Percentiles rank a stretch among this genome's conserved stretches.
Conservation (phyloP, 2,888 invertebrate species). For the Nebria brevicollis region DNA sequence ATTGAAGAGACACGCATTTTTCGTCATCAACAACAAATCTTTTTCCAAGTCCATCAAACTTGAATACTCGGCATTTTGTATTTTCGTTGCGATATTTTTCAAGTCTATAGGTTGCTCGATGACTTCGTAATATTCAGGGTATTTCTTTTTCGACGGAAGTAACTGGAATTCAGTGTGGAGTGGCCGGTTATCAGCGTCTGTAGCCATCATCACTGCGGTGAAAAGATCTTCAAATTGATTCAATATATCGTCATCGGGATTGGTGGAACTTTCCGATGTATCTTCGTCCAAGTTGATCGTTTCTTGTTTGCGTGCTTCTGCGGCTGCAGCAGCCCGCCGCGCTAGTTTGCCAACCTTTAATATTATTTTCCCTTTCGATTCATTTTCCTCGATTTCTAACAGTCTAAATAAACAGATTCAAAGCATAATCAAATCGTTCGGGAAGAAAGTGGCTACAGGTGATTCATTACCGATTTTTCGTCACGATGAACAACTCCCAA, state of each 20-base stretch:
- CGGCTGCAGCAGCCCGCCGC: conserved; percentile 57
- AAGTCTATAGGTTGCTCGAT: conserved; percentile 96
- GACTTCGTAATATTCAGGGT: conserved; percentile 95
- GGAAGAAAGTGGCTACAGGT: not conserved
- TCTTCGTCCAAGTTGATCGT: conserved; percentile 71
- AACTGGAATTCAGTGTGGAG: conserved; percentile 90
- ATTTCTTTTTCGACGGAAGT: conserved; percentile 89
- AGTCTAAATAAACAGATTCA: conserved; percentile 50
- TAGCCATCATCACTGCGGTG: conserved; percentile 86
- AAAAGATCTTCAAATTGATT: conserved; percentile 90
- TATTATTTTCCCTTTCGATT: conserved; percentile 67
- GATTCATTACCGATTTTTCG: conserved; percentile 63
- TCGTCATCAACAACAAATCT: conserved; percentile 89
- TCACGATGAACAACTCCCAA: conserved; percentile 82
- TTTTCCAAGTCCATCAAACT: conserved; percentile 85
- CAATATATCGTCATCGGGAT: conserved; percentile 76
- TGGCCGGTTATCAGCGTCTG: conserved; percentile 82
- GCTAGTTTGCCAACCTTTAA: conserved; percentile 66
- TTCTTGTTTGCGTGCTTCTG: conserved; percentile 56
- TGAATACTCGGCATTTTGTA: conserved; percentile 85
- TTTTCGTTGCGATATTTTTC: conserved; percentile 90
- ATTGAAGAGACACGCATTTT: conserved; percentile 95
- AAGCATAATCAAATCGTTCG: not conserved
- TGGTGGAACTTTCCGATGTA: conserved; percentile 77
- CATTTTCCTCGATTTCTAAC: conserved; percentile 63